Base-by-base conservation (phyloP, 2,888 invertebrate genomes). In the Nymphalis urticae region DNA sequence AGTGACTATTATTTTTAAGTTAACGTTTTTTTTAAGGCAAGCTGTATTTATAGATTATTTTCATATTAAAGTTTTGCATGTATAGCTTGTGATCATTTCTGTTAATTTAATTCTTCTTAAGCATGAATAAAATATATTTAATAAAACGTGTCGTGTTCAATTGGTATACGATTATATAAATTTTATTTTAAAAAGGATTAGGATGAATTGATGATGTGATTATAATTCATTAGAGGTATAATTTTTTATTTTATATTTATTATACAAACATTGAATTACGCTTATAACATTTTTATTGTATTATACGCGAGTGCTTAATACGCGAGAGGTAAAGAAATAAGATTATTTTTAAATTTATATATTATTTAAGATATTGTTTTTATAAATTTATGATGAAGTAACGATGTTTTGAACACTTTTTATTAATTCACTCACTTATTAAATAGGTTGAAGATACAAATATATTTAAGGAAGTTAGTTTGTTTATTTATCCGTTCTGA, bases 1-100 rank as follows among this genome's bases (percentile, higher is more conserved):
- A 53, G 13, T 16, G 51, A 51, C 48, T 48, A 65, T 36, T 59
- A 63, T 53, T 63, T 53, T 63, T 42, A 53, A 63, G 16, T 63
- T 51, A 53, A 53, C 36, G 58, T 53, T 50, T 50, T 32, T 62
- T 58, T 19, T 10, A 50, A 50, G 32, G 19, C 50, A n/a, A 27
- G 32, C 13, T 17, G 50, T 32, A 62, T 50, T 62, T 17, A 27
- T 62, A 42, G 17, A n/a, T 58, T 58, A 42, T 42, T 58, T 58
- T 19, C 54, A 56, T 1, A 56, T 56, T 32, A 32, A 56, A 32
- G 54, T 32, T 4, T 17, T 56, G n/a, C 17, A 9, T 56, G 32
- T n/a, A 17, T 27, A 54, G 27, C 27, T 32, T 56, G 27, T 4
- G 17, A 56, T 56, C 0, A 32, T 56, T 56, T 27, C 17, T 56